Evolutionary conservation across 2,888 invertebrate genomes (phyloP).

Genomic region (Lithodes maja): DNA sequence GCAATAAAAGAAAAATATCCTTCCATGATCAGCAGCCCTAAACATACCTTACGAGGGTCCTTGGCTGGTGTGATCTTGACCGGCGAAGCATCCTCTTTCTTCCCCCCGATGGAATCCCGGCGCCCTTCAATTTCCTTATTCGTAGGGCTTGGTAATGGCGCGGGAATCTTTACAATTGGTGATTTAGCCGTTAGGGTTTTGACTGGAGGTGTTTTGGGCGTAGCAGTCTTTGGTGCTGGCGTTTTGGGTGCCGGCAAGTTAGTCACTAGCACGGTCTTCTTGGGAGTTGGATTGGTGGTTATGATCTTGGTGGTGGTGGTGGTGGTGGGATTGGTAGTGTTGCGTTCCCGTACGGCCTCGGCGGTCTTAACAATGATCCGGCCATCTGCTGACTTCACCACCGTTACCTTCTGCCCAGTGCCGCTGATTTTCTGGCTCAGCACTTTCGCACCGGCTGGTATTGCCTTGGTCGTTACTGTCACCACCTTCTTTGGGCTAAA

Average conservation of each 20-base stretch:
- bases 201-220: background rate
- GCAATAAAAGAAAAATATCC: too few species aligned
- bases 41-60: background rate
- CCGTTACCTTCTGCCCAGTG: conserved; percentile 36
- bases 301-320: conserved; percentile 23
- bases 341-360: conserved; percentile 6
- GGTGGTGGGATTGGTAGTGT: too few species aligned
- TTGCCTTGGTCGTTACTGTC: conserved; percentile 28
- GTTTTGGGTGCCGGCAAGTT: background rate
- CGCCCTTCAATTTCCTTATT: background rate
- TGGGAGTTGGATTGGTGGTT: background rate
- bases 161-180: too few species aligned
- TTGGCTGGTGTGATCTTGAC: background rate
- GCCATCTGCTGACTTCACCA: conserved; percentile 49
- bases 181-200: too few species aligned
- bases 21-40: too few species aligned
- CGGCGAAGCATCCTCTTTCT: background rate
- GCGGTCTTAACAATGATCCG: conserved; percentile 15
- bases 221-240: background rate
- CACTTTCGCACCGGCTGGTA: background rate
- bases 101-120: background rate
- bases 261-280: background rate
- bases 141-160: too few species aligned
- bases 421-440: conserved; percentile 18
- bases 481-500: conserved; percentile 57